Base-by-base conservation (phyloP, 2,888 invertebrate species). In the Noctua pronuba region DNA sequence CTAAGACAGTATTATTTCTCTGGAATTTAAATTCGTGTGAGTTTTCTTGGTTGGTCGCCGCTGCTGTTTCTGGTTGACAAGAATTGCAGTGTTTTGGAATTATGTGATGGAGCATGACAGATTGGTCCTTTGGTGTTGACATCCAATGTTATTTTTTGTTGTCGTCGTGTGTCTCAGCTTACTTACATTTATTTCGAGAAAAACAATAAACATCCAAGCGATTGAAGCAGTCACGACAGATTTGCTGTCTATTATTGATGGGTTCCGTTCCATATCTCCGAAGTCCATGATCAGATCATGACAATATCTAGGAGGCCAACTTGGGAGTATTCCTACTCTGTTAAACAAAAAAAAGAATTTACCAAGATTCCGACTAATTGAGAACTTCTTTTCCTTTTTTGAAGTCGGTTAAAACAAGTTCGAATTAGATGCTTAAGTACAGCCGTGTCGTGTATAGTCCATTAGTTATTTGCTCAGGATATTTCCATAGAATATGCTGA, bases 401-500 rank as follows among this genome's bases (percentile, higher is more conserved):
- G n/a, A n/a, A n/a, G n/a, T n/a, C n/a, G n/a, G n/a, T n/a, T n/a
- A n/a, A n/a, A n/a, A n/a, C 16, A n/a, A 65, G 1, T 10, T 49
- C 13, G 5, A 62, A 31, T 49, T n/a, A 60, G 11, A 21, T 8
- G 60, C 8, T 1, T 7, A 49, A 49, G 11, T 41, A 31, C 18
- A 24, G 16, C 5, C 44, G 13, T 46, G 11, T 55, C 8, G 24
- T 24, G 1, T 52, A 13, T 44, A 8, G 38, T 72, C 38, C 38
- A 28, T n/a, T 64, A 64, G 0, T 0, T n/a, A n/a, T 64, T 49
- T 46, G 16, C 11, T 72, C 0, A 55, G n/a, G 4, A 31, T 18
- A 49, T 73, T 73, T 65, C 38, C 38, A 58, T 73, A 65, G 2
- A 64, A 64, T 55, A n/a, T 35, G 21, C 55, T 79, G 55, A 55